Evolutionary conservation across 2,113 vertebrate genomes (phyloP).

Genomic region (Oryctolagus cuniculus): DNA sequence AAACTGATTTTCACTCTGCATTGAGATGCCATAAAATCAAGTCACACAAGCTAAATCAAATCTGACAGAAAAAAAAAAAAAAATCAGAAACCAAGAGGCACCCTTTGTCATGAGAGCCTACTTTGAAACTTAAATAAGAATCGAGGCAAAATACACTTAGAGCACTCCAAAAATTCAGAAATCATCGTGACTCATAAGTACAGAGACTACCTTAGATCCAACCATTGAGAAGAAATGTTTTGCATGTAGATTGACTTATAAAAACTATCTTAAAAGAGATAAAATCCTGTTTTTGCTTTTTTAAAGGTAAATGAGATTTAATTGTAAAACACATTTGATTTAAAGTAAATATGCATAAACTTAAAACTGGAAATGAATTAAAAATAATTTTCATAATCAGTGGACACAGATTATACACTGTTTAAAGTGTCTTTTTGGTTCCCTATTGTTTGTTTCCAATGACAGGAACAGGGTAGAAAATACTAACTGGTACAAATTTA

Average conservation of each 20-base stretch:
- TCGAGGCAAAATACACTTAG: not conserved
- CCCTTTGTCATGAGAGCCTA: not conserved
- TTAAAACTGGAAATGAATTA: not conserved
- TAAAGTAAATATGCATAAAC: not conserved
- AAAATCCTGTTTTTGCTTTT: not conserved
- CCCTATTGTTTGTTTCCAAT: not conserved
- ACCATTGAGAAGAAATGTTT: not conserved
- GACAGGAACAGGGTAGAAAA: not conserved
- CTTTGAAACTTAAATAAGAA: slow-evolving; percentile 19
- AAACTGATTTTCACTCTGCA: slow-evolving; percentile 54
- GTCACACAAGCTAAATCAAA: slow-evolving; percentile 43
- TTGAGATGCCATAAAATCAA: slow-evolving; percentile 24
- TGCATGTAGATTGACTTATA: not conserved
- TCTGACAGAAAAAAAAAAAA: not conserved
- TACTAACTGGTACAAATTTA: not conserved
- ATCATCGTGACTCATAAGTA: not conserved
- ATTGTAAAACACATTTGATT: not conserved
- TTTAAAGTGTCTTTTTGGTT: not conserved
- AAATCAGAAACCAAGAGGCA: not conserved
- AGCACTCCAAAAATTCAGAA: not conserved
- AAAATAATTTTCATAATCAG: not conserved
- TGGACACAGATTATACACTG: not conserved
- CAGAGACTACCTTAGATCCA: not conserved
- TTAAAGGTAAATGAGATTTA: not conserved
- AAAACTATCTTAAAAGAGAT: not conserved